These are phyloP conservation scores for Artibeus jamaicensis DNA, from an alignment of 2,797 vertebrate species.

Conservation along the genomic window DNA sequence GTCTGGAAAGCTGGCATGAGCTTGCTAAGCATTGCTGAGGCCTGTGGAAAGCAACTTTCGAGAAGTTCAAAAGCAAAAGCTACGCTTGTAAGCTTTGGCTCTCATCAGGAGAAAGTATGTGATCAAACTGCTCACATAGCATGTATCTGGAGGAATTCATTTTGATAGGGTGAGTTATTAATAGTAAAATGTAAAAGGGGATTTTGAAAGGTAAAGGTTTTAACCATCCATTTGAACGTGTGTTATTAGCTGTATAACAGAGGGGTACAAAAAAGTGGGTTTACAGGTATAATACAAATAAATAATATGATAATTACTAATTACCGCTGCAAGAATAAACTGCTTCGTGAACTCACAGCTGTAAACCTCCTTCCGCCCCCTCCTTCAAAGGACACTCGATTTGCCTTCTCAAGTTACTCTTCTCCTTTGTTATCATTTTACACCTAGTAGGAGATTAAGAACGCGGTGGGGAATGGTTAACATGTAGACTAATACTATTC, in stretches of 20 bases:
- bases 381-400: background rate
- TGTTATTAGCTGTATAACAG: background rate
- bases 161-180: background rate
- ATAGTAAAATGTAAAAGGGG: background rate
- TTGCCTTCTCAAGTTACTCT: background rate
- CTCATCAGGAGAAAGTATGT: background rate
- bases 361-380: background rate
- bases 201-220: conserved; percentile 23
- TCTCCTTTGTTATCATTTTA: background rate
- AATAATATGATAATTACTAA: background rate
- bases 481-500: background rate
- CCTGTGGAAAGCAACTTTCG: background rate
- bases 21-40: background rate
- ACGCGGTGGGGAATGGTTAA: background rate
- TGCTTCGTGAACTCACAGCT: background rate
- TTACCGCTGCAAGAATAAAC: background rate
- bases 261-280: too few species aligned
- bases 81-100: background rate
- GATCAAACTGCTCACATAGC: background rate
- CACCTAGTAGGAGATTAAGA: background rate
- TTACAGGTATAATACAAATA: background rate
- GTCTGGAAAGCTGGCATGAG: background rate
- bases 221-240: background rate
- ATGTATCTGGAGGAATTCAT: background rate
- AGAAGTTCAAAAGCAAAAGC: conserved; percentile 13